phyloP scores from a whole-genome alignment of 2,888 invertebrate genomes.

The Acanthococcus lagerstroemiae region DNA sequence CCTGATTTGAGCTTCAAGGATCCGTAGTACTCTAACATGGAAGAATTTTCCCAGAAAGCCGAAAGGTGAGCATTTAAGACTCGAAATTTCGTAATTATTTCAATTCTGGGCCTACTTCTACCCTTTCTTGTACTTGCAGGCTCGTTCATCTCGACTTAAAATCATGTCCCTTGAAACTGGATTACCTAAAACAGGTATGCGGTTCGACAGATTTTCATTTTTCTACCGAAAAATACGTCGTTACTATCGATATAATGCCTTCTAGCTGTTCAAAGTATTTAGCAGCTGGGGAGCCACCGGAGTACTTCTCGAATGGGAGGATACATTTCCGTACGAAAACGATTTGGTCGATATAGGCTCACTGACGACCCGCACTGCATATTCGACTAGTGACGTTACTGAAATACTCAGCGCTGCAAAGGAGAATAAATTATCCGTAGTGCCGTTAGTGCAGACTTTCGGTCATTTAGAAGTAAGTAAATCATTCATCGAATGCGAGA shows the following conservation, averaged over 20 bases:
- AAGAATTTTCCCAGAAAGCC: too few relatives aligned
- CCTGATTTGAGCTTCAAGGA: too few relatives aligned
- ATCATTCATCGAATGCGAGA: too few relatives aligned
- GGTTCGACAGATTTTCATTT: constrained; percentile 16
- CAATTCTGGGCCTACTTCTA: too few relatives aligned
- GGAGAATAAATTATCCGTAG: constrained; percentile 54
- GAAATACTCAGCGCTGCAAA: constrained; percentile 57
- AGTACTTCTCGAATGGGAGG: constrained; percentile 76
- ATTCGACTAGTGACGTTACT: constrained; percentile 55
- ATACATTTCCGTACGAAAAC: constrained; percentile 70
- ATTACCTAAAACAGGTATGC: constrained; percentile 49
- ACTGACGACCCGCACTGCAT: constrained; percentile 48
- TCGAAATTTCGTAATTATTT: too few relatives aligned
- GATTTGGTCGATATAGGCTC: constrained; percentile 41
- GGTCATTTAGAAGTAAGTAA: constrained; percentile 73
- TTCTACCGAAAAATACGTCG: too few relatives aligned
- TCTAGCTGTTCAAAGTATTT: constrained; percentile 52
- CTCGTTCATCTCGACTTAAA: constrained; percentile 66
- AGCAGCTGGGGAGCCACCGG: constrained; percentile 67
- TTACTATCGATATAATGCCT: constrained; percentile 34
- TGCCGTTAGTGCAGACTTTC: constrained; percentile 74
- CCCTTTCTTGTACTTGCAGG: constrained; percentile 36
- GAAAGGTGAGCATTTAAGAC: too few relatives aligned
- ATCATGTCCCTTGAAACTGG: constrained; percentile 58
- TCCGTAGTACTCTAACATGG: too few relatives aligned